Evolutionary conservation across 1,140 invertebrate genomes (phyloP).

Genomic region (Aporrectodea caliginosa): DNA sequence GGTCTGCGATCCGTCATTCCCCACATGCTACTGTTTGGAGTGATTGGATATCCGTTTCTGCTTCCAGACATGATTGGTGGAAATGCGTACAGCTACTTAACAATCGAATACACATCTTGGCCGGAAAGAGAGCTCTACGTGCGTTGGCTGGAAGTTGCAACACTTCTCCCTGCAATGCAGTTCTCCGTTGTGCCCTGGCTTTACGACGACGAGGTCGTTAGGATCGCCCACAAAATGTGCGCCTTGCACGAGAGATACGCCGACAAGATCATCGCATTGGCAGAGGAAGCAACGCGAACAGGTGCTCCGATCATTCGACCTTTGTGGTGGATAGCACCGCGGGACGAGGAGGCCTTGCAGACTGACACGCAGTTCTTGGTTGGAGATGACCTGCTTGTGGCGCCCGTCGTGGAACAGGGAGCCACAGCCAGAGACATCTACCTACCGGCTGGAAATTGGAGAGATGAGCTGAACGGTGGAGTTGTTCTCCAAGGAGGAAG

Average conservation of each 20-base stretch:
- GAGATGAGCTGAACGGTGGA: slow-evolving; percentile 66
- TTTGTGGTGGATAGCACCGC: slow-evolving; percentile 83
- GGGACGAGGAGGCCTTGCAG: slow-evolving; percentile 63
- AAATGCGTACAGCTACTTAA: slow-evolving; percentile 61
- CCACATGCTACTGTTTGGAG: slow-evolving; percentile 72
- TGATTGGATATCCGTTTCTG: slow-evolving; percentile 78
- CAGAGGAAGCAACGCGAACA: not conserved
- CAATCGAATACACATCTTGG: slow-evolving; percentile 20
- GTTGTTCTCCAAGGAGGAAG: slow-evolving; percentile 32
- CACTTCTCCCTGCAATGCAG: slow-evolving; percentile 81
- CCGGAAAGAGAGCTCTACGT: slow-evolving; percentile 80
- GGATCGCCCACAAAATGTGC: slow-evolving; percentile 66
- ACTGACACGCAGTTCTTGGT: slow-evolving; percentile 79
- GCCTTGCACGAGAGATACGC: slow-evolving; percentile 62
- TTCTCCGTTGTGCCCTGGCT: slow-evolving; percentile 84
- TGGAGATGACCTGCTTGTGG: slow-evolving; percentile 75
- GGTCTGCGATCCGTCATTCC: slow-evolving; percentile 80
- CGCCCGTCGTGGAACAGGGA: slow-evolving; percentile 70
- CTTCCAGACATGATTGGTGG: slow-evolving; percentile 90
- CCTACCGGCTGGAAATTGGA: slow-evolving; percentile 63
- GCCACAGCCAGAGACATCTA: slow-evolving; percentile 69
- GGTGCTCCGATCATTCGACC: slow-evolving; percentile 67
- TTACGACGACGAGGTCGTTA: slow-evolving; percentile 67
- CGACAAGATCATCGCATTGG: slow-evolving; percentile 7
- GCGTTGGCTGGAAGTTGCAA: slow-evolving; percentile 79